Evolutionary conservation across 2,113 vertebrate species (phyloP).

Genomic region (Saccopteryx bilineata): DNA sequence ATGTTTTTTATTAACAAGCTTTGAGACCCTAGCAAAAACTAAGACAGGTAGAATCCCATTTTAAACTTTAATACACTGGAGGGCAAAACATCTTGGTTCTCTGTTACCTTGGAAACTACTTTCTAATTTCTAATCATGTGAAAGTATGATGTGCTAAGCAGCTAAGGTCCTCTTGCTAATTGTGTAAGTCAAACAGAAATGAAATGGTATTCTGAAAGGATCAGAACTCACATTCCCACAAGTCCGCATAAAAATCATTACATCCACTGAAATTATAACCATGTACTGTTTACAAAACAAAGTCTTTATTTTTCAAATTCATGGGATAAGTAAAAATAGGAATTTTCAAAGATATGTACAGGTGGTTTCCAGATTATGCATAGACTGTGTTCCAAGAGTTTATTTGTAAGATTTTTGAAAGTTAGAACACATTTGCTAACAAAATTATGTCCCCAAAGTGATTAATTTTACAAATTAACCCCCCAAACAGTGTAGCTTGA

Average conservation of each 20-base stretch:
- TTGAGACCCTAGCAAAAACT: conserved; percentile 44
- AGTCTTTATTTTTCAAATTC: conserved; percentile 23
- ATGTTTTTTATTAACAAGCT: conserved; percentile 24
- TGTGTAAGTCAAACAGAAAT: conserved; percentile 67
- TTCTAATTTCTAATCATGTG: conserved; percentile 64
- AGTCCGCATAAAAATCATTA: conserved; percentile 47
- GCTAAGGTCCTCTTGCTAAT: conserved; percentile 69
- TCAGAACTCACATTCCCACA: conserved; percentile 20
- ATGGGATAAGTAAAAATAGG: neutral
- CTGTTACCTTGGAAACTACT: conserved; percentile 75
- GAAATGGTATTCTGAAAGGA: conserved; percentile 58
- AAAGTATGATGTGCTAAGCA: conserved; percentile 68
- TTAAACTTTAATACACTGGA: conserved; percentile 59
- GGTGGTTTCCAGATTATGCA: neutral
- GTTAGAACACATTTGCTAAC: conserved; percentile 22
- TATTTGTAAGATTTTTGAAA: conserved; percentile 34
- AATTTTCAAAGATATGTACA: neutral
- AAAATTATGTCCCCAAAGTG: conserved; percentile 22
- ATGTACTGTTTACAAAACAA: conserved; percentile 14
- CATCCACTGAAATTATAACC: conserved; percentile 33
- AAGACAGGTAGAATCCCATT: conserved; percentile 31
- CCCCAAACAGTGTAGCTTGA: neutral
- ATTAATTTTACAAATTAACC: conserved; percentile 18
- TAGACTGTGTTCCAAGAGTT: neutral
- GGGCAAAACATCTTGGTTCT: conserved; percentile 36